phyloP scores from a whole-genome alignment of 1,140 invertebrate genomes.

The Drosophila lacteicornis region DNA sequence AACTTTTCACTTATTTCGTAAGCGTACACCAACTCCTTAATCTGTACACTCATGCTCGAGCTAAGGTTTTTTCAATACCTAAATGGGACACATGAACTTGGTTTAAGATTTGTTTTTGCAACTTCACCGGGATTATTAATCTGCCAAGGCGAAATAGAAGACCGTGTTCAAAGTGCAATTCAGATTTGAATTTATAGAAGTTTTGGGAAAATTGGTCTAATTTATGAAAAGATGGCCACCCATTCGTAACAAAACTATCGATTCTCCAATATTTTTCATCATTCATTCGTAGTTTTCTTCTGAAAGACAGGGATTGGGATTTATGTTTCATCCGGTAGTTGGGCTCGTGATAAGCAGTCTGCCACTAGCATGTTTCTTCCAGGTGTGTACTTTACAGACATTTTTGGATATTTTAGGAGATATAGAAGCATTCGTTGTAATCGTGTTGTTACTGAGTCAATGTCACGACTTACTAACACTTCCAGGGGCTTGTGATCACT shows the following conservation, averaged over 20 bases:
- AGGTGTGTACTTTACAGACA: conserved; percentile 69
- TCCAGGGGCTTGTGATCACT: conserved; percentile 86
- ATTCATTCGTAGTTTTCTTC: no score
- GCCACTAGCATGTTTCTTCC: conserved; percentile 1
- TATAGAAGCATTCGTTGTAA: conserved; percentile 72
- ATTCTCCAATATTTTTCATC: no score
- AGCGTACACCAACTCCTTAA: not conserved
- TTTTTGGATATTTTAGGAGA: conserved; percentile 52
- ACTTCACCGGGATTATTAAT: not conserved
- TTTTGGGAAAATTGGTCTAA: not conserved
- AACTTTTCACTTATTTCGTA: conserved; percentile 1
- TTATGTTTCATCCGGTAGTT: no score
- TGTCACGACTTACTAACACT: conserved; percentile 71
- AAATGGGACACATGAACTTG: not conserved
- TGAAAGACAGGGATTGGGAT: no score
- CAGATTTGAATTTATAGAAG: not conserved
- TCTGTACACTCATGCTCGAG: not conserved
- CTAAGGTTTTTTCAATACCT: conserved; percentile 1
- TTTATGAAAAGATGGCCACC: not conserved
- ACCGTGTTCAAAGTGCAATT: not conserved
- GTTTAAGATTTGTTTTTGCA: not conserved
- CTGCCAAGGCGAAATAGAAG: not conserved
- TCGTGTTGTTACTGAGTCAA: conserved; percentile 72
- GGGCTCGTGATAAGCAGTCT: not conserved
- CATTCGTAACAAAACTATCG: not conserved